Evolutionary conservation across 30 jellyfish, hydroid and myxozoan genomes (phyloP).

Genomic region (Turritopsis rubra): DNA sequence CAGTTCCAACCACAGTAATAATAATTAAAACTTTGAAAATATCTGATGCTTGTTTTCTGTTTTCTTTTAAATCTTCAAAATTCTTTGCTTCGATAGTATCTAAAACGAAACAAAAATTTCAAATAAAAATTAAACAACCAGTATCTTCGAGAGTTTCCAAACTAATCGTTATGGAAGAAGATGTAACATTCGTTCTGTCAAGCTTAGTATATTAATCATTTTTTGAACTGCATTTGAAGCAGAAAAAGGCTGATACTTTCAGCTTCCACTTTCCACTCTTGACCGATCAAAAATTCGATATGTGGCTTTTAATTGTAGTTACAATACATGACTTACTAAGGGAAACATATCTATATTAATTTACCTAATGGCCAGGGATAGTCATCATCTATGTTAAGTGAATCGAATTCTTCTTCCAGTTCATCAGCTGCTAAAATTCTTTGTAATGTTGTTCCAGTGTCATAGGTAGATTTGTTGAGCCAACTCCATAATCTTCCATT

Average conservation of each 20-base stretch:
- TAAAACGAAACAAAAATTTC: neutral
- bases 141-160: too few species aligned
- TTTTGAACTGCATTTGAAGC: too few species aligned
- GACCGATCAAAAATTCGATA: too few species aligned
- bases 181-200: too few species aligned
- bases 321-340: neutral
- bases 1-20: constrained; percentile 81
- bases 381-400: constrained; percentile 61
- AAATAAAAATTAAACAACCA: neutral
- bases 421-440: constrained; percentile 82
- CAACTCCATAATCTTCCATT: neutral
- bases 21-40: constrained; percentile 57
- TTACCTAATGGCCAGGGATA: constrained; percentile 93
- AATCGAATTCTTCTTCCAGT: constrained; percentile 80
- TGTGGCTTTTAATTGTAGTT: too few species aligned
- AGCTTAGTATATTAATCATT: too few species aligned
- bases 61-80: neutral
- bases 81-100: neutral
- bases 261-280: too few species aligned
- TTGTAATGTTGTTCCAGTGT: constrained; percentile 7
- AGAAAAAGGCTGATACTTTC: too few species aligned
- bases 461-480: neutral
- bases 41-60: constrained; percentile 21
- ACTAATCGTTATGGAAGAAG: too few species aligned
- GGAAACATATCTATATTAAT: neutral